Conservation (phyloP, 2,797 vertebrate species). For the Limosa lapponica region DNA sequence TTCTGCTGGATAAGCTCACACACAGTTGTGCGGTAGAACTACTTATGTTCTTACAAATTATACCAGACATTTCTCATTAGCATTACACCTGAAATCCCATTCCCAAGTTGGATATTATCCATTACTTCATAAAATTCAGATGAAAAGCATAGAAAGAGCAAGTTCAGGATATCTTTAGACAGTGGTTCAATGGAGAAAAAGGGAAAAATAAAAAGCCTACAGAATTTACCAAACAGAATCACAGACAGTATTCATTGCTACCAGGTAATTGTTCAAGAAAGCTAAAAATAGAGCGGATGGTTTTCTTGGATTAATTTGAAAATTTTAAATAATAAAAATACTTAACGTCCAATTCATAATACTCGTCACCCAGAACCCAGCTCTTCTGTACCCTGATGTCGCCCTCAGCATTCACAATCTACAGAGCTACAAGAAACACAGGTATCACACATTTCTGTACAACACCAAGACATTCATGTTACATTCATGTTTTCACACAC, state of each 20-base stretch:
- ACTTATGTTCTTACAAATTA: conserved; percentile 26
- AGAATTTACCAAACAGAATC: neutral
- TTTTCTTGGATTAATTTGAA: neutral
- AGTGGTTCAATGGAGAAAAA: neutral
- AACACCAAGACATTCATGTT: neutral
- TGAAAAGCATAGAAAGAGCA: neutral
- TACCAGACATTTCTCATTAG: conserved; percentile 26
- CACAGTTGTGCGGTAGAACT: neutral
- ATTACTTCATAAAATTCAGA: neutral
- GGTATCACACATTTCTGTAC: neutral
- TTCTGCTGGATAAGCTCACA: conserved; percentile 31
- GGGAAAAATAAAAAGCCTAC: neutral
- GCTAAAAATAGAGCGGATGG: neutral
- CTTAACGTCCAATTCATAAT: neutral
- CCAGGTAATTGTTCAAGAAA: neutral
- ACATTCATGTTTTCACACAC: neutral
- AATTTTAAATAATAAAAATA: neutral
- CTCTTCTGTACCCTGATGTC: neutral
- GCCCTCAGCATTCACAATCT: neutral
- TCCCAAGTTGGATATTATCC: neutral
- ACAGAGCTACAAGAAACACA: neutral
- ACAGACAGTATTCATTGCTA: neutral
- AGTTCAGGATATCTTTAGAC: neutral
- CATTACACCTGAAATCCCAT: conserved; percentile 5
- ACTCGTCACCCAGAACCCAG: neutral